These are phyloP conservation scores for Clarias batrachus DNA, from an alignment of 2,113 vertebrate genomes.

Conservation along the genomic window DNA sequence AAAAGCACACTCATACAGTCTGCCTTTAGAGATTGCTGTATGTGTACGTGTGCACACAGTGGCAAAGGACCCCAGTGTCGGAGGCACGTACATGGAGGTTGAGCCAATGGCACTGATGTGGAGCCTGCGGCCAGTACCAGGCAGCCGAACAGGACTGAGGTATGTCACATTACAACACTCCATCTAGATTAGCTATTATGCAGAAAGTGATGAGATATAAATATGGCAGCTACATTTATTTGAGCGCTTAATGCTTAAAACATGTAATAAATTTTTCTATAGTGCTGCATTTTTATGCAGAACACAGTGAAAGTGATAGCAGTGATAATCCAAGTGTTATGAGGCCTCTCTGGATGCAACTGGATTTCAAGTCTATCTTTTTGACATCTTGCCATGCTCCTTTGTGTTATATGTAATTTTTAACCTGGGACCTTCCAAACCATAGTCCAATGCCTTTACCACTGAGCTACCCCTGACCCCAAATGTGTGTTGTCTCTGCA, in stretches of 20 bases:
- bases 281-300: neutral
- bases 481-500: too few relatives aligned
- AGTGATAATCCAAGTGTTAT: too few relatives aligned
- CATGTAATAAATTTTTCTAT: neutral
- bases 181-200: neutral
- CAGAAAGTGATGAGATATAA: neutral
- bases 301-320: too few relatives aligned
- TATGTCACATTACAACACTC: slow-evolving; percentile 31
- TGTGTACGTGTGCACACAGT: slow-evolving; percentile 51
- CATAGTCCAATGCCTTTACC: too few relatives aligned
- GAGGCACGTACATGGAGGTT: slow-evolving; percentile 69
- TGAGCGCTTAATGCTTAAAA: neutral
- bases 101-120: slow-evolving; percentile 74
- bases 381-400: too few relatives aligned
- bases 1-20: neutral
- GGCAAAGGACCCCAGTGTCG: slow-evolving; percentile 61
- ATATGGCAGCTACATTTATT: neutral
- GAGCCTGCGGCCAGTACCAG: slow-evolving; percentile 70
- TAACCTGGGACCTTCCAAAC: too few relatives aligned
- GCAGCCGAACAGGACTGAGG: slow-evolving; percentile 67
- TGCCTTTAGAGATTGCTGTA: neutral
- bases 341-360: too few relatives aligned
- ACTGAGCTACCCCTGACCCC: too few relatives aligned
- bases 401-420: too few relatives aligned
- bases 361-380: too few relatives aligned